phyloP scores from a whole-genome alignment of 2,888 invertebrate species.

The Oscheius sp. region DNA sequence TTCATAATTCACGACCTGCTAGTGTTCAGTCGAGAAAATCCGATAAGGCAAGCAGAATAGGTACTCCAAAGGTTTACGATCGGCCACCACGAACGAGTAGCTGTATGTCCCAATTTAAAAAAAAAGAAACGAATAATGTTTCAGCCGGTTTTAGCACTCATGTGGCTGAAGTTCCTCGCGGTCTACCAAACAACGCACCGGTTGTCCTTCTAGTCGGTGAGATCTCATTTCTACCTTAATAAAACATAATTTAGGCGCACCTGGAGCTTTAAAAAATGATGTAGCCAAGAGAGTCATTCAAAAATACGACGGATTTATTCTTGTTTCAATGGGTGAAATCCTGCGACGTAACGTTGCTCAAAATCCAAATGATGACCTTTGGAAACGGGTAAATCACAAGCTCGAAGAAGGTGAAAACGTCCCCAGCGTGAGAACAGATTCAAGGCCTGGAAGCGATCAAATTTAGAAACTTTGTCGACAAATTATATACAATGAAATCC shows the following conservation, averaged over 20 bases:
- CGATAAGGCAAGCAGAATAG: neutral
- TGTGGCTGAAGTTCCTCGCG: constrained; percentile 32
- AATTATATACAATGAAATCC: constrained; percentile 69
- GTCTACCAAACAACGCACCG: constrained; percentile 63
- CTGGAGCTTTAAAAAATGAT: constrained; percentile 66
- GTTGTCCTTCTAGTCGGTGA: constrained; percentile 67
- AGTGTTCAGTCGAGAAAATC: constrained; percentile 25
- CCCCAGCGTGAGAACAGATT: constrained; percentile 54
- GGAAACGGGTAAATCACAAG: constrained; percentile 67
- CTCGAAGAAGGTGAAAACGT: constrained; percentile 68
- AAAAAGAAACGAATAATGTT: neutral
- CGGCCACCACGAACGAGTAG: neutral
- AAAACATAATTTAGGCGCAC: constrained; percentile 58
- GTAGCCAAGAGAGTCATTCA: constrained; percentile 62
- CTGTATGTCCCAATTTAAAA: neutral
- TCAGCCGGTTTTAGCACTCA: neutral
- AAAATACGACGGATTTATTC: constrained; percentile 69
- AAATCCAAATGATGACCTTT: constrained; percentile 60
- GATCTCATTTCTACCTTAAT: neutral
- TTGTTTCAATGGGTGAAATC: constrained; percentile 70
- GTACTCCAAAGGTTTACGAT: neutral
- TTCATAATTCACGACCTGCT: constrained; percentile 16
- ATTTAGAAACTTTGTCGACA: constrained; percentile 71
- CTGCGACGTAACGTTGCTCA: constrained; percentile 68
- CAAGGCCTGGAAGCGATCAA: neutral